These are phyloP conservation scores for Rhizoglyphus robini DNA, from an alignment of 1,140 invertebrate genomes.

Conservation along the genomic window DNA sequence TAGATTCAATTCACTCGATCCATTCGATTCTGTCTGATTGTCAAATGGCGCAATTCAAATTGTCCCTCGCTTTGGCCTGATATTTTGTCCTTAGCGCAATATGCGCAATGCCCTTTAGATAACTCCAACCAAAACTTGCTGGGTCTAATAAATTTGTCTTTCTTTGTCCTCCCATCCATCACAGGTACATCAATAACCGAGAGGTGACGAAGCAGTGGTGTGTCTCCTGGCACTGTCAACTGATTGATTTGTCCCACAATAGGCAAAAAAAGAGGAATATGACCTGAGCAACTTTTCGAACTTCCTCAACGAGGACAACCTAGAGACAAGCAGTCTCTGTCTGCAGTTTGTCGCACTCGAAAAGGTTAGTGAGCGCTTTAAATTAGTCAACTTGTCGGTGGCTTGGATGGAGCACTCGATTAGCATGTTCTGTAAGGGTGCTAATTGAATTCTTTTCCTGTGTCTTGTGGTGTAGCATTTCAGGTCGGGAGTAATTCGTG, in stretches of 20 bases:
- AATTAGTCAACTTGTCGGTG: background rate
- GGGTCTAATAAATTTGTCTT: constrained; percentile 1
- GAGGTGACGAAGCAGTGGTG: constrained; percentile 27
- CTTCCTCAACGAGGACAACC: constrained; percentile 26
- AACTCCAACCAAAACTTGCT: too few relatives aligned
- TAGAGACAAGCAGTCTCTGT: constrained; percentile 30
- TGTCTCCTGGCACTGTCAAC: background rate
- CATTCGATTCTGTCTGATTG: too few relatives aligned
- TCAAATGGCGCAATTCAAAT: too few relatives aligned
- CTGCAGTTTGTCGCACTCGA: constrained; percentile 29
- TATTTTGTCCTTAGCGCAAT: too few relatives aligned
- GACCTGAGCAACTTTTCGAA: constrained; percentile 28
- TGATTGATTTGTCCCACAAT: constrained; percentile 10
- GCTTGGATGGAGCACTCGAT: background rate
- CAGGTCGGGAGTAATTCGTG: constrained; percentile 28
- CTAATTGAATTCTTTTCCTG: background rate
- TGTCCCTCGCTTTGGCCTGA: too few relatives aligned
- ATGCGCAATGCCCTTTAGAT: too few relatives aligned
- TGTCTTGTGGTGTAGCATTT: constrained; percentile 20
- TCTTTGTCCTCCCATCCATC: background rate
- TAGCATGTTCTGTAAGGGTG: background rate
- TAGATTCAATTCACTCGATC: too few relatives aligned
- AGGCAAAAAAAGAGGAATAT: constrained; percentile 27
- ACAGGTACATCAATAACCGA: constrained; percentile 28
- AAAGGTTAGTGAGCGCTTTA: constrained; percentile 10